Conservation (phyloP, 2,888 invertebrate genomes). For the Trachelus iudaicus region DNA sequence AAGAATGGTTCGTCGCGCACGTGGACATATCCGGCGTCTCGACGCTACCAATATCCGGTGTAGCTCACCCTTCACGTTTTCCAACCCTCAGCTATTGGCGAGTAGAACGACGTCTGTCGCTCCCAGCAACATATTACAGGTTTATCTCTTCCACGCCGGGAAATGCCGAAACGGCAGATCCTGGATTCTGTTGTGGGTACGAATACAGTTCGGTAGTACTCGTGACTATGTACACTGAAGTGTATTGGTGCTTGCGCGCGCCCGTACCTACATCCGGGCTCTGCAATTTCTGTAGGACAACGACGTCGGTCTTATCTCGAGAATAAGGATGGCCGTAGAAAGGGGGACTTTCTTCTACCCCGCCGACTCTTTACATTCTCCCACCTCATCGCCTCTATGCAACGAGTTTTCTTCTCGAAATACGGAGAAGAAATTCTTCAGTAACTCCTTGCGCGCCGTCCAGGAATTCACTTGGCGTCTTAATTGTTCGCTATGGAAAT, state of each 20-base stretch:
- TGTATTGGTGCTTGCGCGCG: constrained; percentile 2
- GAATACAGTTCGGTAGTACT: not conserved
- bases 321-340: constrained; percentile 27
- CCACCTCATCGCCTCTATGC: not conserved
- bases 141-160: constrained; percentile 33
- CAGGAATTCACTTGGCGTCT: not conserved
- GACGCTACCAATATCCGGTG: constrained; percentile 8
- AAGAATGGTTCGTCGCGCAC: not conserved
- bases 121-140: constrained; percentile 41
- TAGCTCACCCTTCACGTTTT: not conserved
- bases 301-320: constrained; percentile 34
- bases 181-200: not conserved
- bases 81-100: constrained; percentile 23
- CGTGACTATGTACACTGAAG: not conserved
- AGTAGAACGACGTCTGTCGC: constrained; percentile 34
- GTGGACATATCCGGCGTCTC: constrained; percentile 1
- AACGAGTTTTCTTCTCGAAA: not conserved
- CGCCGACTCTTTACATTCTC: not conserved
- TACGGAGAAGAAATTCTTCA: not conserved
- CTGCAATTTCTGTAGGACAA: constrained; percentile 30
- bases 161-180: not conserved
- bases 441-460: not conserved
- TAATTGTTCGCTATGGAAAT: not conserved
- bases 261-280: constrained; percentile 24
- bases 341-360: not conserved